These are phyloP conservation scores for Sylvicola fuscatus DNA, from an alignment of 2,888 invertebrate species.

Conservation along the genomic window DNA sequence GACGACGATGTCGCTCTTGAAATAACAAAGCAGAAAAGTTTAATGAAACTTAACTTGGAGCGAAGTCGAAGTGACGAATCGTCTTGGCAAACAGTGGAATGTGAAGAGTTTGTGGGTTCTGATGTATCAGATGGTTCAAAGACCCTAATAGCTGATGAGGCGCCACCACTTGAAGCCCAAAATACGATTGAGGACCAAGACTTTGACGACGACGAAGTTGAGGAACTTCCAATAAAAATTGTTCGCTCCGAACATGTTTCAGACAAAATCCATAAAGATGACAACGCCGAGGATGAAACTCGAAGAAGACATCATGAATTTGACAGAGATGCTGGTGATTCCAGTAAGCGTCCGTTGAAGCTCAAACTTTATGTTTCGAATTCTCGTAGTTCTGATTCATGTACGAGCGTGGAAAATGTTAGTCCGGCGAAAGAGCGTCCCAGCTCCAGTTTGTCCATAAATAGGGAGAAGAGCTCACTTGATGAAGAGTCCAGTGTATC, in stretches of 20 bases:
- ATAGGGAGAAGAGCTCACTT: slow-evolving; percentile 39
- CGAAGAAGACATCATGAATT: no score
- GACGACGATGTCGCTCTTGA: slow-evolving; percentile 12
- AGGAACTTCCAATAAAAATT: slow-evolving; percentile 18
- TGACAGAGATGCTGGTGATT: background rate
- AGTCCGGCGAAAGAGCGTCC: no score
- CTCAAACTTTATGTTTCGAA: no score
- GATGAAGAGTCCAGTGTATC: slow-evolving; percentile 55
- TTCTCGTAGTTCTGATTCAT: no score
- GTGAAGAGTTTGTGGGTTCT: slow-evolving; percentile 41
- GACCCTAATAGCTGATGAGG: background rate
- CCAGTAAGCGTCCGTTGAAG: background rate
- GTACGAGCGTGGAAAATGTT: no score
- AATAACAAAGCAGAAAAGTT: slow-evolving; percentile 17
- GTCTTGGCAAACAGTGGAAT: slow-evolving; percentile 45
- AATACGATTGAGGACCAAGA: slow-evolving; percentile 37
- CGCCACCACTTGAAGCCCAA: slow-evolving; percentile 24
- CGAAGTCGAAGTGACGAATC: slow-evolving; percentile 44
- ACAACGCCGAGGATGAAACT: no score
- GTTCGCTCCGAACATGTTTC: slow-evolving; percentile 17
- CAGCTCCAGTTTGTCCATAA: slow-evolving; percentile 9
- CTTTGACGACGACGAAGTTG: slow-evolving; percentile 27
- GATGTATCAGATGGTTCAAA: slow-evolving; percentile 34
- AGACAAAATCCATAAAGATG: slow-evolving; percentile 10
- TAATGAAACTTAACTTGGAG: slow-evolving; percentile 21